Evolutionary conservation across 2,113 vertebrate species (phyloP), one percentile per base, ranked within the genome.

Genomic region (Epinephelus fuscoguttatus): DNA sequence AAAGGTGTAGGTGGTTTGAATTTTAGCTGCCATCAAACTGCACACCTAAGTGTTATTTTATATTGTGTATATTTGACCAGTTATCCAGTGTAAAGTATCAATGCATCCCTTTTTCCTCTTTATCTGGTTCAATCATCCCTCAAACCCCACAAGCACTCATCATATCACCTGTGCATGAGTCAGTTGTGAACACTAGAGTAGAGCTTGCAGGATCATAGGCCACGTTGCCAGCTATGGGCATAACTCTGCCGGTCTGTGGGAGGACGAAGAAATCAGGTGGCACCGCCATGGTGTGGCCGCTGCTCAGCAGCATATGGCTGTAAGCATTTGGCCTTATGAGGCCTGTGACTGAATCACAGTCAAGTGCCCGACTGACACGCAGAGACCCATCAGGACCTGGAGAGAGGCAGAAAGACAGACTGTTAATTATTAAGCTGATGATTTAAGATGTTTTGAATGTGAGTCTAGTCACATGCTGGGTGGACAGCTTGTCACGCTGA

Each of bases 201-300:
- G 95, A 94, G 19, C 66, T 93, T 50, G 84, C 49, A 4, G 97
- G 94, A 79, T 97, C 96, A 0, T 95, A 97, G 33, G 95, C 95
- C 55, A 97, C 69, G 0, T 97, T 97, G 10, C 97, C 97, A 15
- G 94, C 89, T 23, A 97, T 50, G 0, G 95, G 96, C 75, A 98
- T 93, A 21, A 97, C 87, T n/a, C 89, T 93, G 27, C 96, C 95
- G 0, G 97, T 98, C 61, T 96, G 92, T 0, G 96, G 96, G 80
- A 98, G 96, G 40, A 99, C 63, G 63, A 97, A 96, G 87, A 94
- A 95, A 70, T 96, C 91, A 0, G 87, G 47, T 0, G 96, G 96
- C 47, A 97, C 94, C 0, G 95, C 76, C 78, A 93, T 94, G 73
- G 88, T 82, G 82, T 95, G 95, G 33, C 95, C 94, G 6, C 89